Conservation (phyloP, 2,113 vertebrate genomes). For the Nymphicus hollandicus region DNA sequence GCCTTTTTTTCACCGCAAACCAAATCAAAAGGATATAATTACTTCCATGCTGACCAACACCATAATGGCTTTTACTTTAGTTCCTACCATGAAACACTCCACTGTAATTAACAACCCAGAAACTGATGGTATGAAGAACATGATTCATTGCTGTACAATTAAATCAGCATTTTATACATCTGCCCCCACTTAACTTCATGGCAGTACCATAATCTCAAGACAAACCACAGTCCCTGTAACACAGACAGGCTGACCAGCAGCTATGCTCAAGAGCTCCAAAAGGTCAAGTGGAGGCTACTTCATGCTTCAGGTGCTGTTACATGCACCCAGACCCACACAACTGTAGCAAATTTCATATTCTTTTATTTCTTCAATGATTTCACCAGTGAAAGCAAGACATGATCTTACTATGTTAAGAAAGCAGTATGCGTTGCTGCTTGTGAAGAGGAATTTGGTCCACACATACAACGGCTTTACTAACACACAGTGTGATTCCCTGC, state of each 20-base stretch:
- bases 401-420: not conserved
- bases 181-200: not conserved
- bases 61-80: constrained; percentile 9
- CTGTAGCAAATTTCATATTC: not conserved
- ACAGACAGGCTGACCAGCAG: not conserved
- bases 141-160: not conserved
- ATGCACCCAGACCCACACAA: not conserved
- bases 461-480: not conserved
- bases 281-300: not conserved
- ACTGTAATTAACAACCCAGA: constrained; percentile 22
- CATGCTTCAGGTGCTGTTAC: not conserved
- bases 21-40: constrained; percentile 23
- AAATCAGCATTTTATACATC: not conserved
- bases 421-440: too few species aligned
- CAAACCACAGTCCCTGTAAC: not conserved
- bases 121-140: not conserved
- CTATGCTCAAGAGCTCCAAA: not conserved
- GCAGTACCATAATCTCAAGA: not conserved
- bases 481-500: not conserved
- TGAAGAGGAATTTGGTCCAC: not conserved
- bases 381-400: not conserved
- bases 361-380: not conserved
- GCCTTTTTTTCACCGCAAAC: not conserved
- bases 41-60: constrained; percentile 22
- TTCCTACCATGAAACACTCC: not conserved